These are phyloP conservation scores for Habrosyne pyritoides DNA, from an alignment of 2,888 invertebrate genomes.

Conservation along the genomic window DNA sequence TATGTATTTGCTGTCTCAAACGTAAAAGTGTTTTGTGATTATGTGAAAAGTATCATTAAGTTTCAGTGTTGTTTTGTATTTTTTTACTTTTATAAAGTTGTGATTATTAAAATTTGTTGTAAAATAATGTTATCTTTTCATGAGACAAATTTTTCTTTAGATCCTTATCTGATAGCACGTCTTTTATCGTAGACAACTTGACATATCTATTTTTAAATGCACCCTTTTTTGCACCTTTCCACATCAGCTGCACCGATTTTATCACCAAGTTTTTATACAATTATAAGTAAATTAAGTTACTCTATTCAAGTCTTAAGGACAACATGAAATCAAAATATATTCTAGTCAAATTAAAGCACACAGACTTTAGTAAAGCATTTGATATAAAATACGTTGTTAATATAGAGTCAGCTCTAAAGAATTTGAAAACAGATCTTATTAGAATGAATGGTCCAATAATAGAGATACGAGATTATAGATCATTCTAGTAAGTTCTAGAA, in stretches of 20 bases:
- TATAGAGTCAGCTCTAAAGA: no score
- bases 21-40: background rate
- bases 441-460: no score
- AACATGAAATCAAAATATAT: no score
- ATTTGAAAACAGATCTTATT: no score
- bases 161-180: background rate
- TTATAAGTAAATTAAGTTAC: background rate
- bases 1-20: background rate
- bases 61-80: conserved; percentile 22
- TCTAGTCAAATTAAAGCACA: no score
- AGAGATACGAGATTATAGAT: no score
- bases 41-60: background rate
- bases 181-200: background rate
- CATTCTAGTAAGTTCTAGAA: background rate
- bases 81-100: conserved; percentile 26
- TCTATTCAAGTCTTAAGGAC: background rate
- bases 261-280: conserved; percentile 14
- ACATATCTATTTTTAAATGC: conserved; percentile 3
- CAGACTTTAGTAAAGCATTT: no score
- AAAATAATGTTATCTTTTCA: background rate
- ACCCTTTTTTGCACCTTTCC: conserved; percentile 15
- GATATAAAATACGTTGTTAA: no score
- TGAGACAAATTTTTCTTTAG: background rate
- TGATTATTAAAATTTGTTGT: conserved; percentile 17
- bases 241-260: conserved; percentile 23